Evolutionary conservation across 2,797 vertebrate genomes (phyloP).

Genomic region (Emys orbicularis): DNA sequence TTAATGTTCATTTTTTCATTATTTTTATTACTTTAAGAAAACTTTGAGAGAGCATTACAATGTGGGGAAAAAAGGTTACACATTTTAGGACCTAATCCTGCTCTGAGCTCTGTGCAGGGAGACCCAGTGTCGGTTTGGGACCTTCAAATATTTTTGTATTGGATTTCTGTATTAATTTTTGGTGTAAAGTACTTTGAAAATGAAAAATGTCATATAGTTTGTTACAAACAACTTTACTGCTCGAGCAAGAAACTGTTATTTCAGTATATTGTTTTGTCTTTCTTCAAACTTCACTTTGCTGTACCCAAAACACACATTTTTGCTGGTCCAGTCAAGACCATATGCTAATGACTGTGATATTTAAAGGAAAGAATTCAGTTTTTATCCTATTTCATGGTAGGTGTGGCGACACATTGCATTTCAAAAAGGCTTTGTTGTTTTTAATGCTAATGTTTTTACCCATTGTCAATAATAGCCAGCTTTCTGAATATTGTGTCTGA

Average conservation of each 20-base stretch:
- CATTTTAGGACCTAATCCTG: neutral
- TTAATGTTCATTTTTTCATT: neutral
- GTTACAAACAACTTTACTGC: neutral
- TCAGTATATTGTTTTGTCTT: neutral
- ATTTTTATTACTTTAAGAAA: neutral
- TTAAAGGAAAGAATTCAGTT: neutral
- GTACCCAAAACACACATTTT: neutral
- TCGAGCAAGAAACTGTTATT: neutral
- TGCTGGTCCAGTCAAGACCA: neutral
- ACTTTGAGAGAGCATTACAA: neutral
- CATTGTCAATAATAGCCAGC: neutral
- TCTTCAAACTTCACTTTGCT: neutral
- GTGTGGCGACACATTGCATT: neutral
- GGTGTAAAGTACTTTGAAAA: neutral
- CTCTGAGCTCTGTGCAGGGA: neutral
- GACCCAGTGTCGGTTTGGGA: neutral
- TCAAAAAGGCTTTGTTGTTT: neutral
- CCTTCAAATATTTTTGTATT: neutral
- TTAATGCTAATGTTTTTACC: neutral
- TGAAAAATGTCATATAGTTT: neutral
- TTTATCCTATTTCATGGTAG: neutral
- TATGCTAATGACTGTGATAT: neutral
- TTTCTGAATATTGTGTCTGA: neutral
- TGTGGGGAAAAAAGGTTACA: neutral
- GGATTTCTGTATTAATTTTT: neutral